Conservation (phyloP, 2,797 vertebrate species). For the Scarus forsteni region DNA sequence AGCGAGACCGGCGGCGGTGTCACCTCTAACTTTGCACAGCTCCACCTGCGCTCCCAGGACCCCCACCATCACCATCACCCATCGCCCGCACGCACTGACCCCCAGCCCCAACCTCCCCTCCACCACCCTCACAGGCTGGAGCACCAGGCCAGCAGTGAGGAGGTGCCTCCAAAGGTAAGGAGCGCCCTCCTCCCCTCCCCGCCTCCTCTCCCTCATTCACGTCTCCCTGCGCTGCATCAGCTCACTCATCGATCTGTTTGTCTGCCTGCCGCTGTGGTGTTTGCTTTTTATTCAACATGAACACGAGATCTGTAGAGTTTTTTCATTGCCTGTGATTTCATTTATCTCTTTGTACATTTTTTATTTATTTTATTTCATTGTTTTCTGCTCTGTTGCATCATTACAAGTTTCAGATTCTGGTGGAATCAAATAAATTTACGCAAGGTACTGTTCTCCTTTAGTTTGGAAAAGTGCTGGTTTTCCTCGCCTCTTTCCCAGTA, state of each 20-base stretch:
- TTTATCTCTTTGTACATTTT: too few relatives aligned
- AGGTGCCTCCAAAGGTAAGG: constrained; percentile 98
- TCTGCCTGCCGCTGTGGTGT: constrained; percentile 25
- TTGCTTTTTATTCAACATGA: constrained; percentile 11
- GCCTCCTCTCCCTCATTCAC: constrained; percentile 23
- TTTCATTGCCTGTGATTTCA: too few relatives aligned
- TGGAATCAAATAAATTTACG: too few relatives aligned
- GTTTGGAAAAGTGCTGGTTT: too few relatives aligned
- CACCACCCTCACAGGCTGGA: constrained; percentile 91
- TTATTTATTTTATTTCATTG: too few relatives aligned
- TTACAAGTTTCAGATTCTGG: too few relatives aligned
- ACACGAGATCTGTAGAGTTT: not conserved
- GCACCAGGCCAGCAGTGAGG: constrained; percentile 90
- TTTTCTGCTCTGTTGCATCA: too few relatives aligned
- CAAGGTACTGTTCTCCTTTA: too few relatives aligned
- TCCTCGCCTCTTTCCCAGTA: too few relatives aligned
- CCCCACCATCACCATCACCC: constrained; percentile 87
- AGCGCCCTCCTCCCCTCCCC: constrained; percentile 26
- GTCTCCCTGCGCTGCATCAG: constrained; percentile 14
- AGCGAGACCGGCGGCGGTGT: constrained; percentile 93
- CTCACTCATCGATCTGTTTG: constrained; percentile 27
- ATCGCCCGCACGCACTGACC: constrained; percentile 86
- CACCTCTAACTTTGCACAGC: constrained; percentile 96
- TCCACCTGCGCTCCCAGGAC: constrained; percentile 96
- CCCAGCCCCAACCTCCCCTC: constrained; percentile 92